A percentile compares a stretch with the other conserved stretches of the same genome.
Conservation (phyloP, 2,888 invertebrate genomes). For the Blastobasis adustella region DNA sequence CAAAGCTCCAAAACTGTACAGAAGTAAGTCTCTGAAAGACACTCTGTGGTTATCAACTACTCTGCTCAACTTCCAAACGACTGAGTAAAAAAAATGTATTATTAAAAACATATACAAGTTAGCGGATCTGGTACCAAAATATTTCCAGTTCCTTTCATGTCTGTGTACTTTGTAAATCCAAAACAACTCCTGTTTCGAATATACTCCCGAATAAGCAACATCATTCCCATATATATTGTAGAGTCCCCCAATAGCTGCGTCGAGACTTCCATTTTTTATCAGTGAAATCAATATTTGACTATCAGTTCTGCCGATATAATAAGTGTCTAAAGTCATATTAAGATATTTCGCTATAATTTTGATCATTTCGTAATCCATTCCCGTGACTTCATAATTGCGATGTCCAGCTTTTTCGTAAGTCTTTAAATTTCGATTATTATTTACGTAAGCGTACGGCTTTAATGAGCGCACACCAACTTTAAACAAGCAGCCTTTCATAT, state of each 20-base stretch:
- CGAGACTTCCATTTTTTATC: conserved; percentile 44
- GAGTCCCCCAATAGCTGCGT: conserved; percentile 47
- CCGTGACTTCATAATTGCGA: conserved; percentile 19
- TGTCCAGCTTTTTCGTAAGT: conserved; percentile 27
- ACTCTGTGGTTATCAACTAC: conserved; percentile 28
- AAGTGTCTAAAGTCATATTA: conserved; percentile 38
- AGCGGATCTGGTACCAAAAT: conserved; percentile 31
- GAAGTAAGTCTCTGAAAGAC: conserved; percentile 27
- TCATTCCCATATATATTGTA: conserved; percentile 43
- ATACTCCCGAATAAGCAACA: conserved; percentile 50
- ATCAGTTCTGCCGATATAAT: conserved; percentile 30
- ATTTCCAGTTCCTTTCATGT: conserved; percentile 37
- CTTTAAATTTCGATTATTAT: conserved; percentile 23
- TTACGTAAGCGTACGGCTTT: conserved; percentile 37
- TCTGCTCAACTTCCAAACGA: conserved; percentile 34
- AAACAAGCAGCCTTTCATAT: conserved; percentile 44
- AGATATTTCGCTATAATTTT: conserved; percentile 44
- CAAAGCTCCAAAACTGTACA: conserved; percentile 46
- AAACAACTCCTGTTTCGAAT: conserved; percentile 34
- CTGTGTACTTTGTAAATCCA: conserved; percentile 48
- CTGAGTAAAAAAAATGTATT: conserved; percentile 37
- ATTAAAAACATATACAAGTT: conserved; percentile 44
- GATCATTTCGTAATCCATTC: conserved; percentile 44
- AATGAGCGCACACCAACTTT: conserved; percentile 38
- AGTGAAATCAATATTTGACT: conserved; percentile 27